These are phyloP conservation scores for Chrysolina oricalcia DNA, from an alignment of 2,888 invertebrate genomes.

Conservation along the genomic window DNA sequence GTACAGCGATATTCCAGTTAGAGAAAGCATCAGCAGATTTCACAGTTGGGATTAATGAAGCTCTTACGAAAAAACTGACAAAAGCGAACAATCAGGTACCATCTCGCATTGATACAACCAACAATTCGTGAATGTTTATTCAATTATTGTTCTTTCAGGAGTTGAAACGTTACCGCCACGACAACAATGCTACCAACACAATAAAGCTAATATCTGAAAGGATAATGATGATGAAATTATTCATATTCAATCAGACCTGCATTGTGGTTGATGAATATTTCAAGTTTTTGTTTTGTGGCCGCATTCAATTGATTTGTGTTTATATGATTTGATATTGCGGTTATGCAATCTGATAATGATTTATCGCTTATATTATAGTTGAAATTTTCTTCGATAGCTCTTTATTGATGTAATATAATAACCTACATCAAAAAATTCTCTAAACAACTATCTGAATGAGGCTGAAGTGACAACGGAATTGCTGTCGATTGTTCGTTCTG, in stretches of 20 bases:
- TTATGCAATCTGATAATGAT: background rate
- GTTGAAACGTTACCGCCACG: constrained; percentile 51
- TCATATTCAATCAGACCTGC: constrained; percentile 64
- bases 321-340: constrained; percentile 49
- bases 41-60: constrained; percentile 26
- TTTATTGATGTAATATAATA: too few relatives aligned
- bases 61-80: background rate
- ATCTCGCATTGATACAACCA: constrained; percentile 51
- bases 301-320: constrained; percentile 18
- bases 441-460: too few relatives aligned
- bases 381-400: background rate
- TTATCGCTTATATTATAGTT: background rate
- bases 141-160: constrained; percentile 57
- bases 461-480: too few relatives aligned
- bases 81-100: constrained; percentile 30
- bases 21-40: background rate
- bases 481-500: too few relatives aligned
- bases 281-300: constrained; percentile 5
- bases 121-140: constrained; percentile 49
- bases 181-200: constrained; percentile 56
- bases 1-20: background rate
- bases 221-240: constrained; percentile 61
- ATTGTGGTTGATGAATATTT: constrained; percentile 58
- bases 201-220: constrained; percentile 64
- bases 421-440: too few relatives aligned